Evolutionary conservation across 2,888 invertebrate species (phyloP), one percentile per base, ranked within the genome.

Genomic region (Tenthredo livida): DNA sequence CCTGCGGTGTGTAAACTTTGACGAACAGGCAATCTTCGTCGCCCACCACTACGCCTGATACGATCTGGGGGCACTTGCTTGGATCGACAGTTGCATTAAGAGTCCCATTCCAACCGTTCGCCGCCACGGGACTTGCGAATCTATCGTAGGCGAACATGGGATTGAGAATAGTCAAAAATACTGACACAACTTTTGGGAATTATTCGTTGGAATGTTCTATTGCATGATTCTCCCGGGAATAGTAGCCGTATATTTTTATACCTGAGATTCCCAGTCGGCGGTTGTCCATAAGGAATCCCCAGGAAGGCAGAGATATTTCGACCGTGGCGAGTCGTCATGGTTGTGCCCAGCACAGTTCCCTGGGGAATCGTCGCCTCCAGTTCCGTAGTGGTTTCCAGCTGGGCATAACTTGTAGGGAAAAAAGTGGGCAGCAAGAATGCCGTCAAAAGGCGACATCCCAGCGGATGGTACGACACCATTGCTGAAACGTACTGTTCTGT

Each of bases 11-110:
- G 40, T 65, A 83, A 1, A 83, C 67, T 17, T 83, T 83, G 10
- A 83, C 15, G 37, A 37, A 83, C n/a, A 67, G 25, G 25, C 83
- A 83, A 40, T 83, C 83, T 25, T 83, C 83, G 1, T 47, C 33
- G 0, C n/a, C 40, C 43, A 37, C 17, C 15, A 50, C 50, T n/a
- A 5, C 50, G 50, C n/a, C 21, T 7, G 15, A 47, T n/a, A 4
- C 0, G 5, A 70, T 6, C 2, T 70, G 70, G n/a, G 33, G 6
- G 9, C 70, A 70, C 33, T 29, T 33, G 9, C n/a, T 70, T 0
- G 33, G 25, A 5, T 29, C 33, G 2, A 5, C 33, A 37, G 33
- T 33, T 17, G 33, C 70, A 37, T 70, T 29, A 15, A 33, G 37
- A 37, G 37, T 70, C 17, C 70, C 70, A 29, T 6, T 37, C 70